Conservation (phyloP, 2,113 vertebrate genomes). For the Sturnus vulgaris region DNA sequence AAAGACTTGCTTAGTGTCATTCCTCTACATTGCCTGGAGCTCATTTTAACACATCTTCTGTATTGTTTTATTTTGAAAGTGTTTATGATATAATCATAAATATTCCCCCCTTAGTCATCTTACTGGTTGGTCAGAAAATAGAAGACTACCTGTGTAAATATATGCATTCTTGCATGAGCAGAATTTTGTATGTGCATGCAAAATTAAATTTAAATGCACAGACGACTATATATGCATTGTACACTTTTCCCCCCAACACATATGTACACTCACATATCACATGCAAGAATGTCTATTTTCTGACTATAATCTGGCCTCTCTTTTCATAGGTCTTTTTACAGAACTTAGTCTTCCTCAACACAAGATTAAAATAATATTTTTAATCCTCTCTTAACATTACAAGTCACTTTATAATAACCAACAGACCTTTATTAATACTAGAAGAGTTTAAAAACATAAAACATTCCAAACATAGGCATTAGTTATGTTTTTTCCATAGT, state of each 20-base stretch:
- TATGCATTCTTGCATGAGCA: constrained; percentile 19
- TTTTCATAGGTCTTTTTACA: neutral
- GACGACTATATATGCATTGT: neutral
- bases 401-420: neutral
- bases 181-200: constrained; percentile 1
- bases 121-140: constrained; percentile 40
- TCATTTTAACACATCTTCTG: neutral
- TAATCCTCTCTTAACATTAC: neutral
- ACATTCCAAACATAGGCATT: neutral
- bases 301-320: constrained; percentile 14
- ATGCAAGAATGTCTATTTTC: constrained; percentile 57
- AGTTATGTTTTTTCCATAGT: neutral
- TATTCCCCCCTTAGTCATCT: constrained; percentile 57
- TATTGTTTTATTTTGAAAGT: neutral
- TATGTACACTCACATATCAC: neutral
- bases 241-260: neutral
- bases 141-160: neutral
- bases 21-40: neutral
- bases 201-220: constrained; percentile 23
- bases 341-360: neutral
- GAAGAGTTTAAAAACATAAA: neutral
- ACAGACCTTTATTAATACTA: neutral
- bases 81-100: neutral
- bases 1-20: neutral
- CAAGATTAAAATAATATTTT: neutral